Evolutionary conservation across 2,797 vertebrate species (phyloP).

Genomic region (Trachops cirrhosus): DNA sequence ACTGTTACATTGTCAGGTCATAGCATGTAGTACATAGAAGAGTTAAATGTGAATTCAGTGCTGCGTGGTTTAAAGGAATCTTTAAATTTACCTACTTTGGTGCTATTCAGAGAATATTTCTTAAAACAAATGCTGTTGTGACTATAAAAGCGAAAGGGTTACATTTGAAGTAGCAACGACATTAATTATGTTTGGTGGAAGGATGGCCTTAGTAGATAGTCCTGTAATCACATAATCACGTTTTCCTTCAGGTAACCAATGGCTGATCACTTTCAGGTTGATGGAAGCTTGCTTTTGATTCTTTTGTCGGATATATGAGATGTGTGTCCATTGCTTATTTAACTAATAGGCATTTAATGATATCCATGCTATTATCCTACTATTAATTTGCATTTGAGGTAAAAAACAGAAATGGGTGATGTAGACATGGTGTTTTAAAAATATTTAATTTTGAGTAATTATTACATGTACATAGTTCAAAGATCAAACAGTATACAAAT

Average conservation of each 20-base stretch:
- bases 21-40: not conserved
- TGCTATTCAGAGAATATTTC: constrained; percentile 5
- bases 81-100: not conserved
- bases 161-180: not conserved
- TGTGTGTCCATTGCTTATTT: not conserved
- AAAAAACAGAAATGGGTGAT: not conserved
- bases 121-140: not conserved
- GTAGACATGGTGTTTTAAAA: not conserved
- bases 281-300: not conserved
- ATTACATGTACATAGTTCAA: not conserved
- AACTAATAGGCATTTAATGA: not conserved
- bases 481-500: not conserved
- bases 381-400: not conserved
- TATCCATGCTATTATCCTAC: not conserved
- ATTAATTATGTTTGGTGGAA: not conserved
- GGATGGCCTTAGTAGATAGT: not conserved
- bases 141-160: not conserved
- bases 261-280: not conserved
- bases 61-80: not conserved
- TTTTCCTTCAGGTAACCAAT: not conserved
- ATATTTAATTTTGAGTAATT: not conserved
- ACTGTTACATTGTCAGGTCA: not conserved
- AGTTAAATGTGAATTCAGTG: not conserved
- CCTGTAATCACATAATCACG: not conserved
- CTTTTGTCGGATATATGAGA: not conserved